These are phyloP conservation scores for Polymixis lichenea DNA, from an alignment of 2,888 invertebrate species.

Conservation along the genomic window DNA sequence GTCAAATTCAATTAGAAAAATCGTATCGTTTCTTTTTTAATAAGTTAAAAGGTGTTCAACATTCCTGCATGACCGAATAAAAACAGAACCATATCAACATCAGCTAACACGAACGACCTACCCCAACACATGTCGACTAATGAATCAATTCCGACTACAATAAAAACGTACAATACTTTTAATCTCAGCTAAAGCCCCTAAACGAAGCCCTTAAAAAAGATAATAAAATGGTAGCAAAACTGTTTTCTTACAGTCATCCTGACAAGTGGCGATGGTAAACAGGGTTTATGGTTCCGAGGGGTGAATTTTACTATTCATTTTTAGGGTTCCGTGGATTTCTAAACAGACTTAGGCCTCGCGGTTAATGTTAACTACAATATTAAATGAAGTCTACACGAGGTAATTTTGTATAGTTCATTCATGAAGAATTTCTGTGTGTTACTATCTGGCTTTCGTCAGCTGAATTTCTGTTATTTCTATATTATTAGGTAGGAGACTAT, in stretches of 20 bases:
- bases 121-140: constrained; percentile 64
- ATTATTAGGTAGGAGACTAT: neutral
- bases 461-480: fast-evolving
- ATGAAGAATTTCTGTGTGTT: neutral
- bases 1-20: constrained; percentile 31
- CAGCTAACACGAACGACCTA: constrained; percentile 44
- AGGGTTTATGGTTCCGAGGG: constrained; percentile 82
- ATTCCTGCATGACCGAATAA: constrained; percentile 44
- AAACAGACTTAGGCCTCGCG: neutral
- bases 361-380: neutral
- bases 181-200: constrained; percentile 71
- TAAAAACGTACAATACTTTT: constrained; percentile 69
- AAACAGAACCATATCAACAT: constrained; percentile 39
- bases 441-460: neutral
- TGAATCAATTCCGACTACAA: constrained; percentile 69
- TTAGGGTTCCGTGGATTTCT: constrained; percentile 65
- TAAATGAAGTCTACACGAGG: neutral
- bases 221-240: constrained; percentile 79
- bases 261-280: constrained; percentile 84
- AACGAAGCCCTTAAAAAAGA: constrained; percentile 69
- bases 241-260: constrained; percentile 82
- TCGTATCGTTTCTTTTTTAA: constrained; percentile 21
- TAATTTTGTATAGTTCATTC: neutral
- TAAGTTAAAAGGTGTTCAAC: constrained; percentile 40
- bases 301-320: constrained; percentile 80